These are phyloP conservation scores for Tachypleus tridentatus DNA, from an alignment of 1,140 invertebrate species.

Conservation along the genomic window DNA sequence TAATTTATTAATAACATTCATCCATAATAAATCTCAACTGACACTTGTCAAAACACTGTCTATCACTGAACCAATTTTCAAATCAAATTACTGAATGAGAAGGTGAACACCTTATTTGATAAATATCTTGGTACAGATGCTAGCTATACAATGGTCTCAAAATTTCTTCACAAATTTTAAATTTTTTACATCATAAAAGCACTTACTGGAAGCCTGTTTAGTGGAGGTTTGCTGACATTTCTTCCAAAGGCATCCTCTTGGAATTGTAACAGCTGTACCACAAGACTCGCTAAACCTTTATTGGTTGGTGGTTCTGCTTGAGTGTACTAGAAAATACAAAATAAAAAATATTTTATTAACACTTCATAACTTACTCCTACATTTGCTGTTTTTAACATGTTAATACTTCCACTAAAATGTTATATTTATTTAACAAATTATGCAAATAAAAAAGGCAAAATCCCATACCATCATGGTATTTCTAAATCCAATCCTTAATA, in stretches of 20 bases:
- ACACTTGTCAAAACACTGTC: no score
- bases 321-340: slow-evolving; percentile 48
- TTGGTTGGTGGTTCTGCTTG: slow-evolving; percentile 87
- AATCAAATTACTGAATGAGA: no score
- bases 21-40: no score
- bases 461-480: neutral
- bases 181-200: neutral
- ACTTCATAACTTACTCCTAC: neutral
- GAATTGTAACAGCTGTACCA: slow-evolving; percentile 84
- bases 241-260: slow-evolving; percentile 93
- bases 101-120: no score
- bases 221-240: slow-evolving; percentile 68
- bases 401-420: neutral
- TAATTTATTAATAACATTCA: no score
- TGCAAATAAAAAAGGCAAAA: neutral
- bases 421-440: neutral
- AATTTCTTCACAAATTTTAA: no score
- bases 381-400: neutral
- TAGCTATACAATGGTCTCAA: no score
- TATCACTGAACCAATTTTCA: no score
- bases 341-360: no score
- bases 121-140: no score
- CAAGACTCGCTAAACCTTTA: slow-evolving; percentile 68
- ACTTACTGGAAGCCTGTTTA: slow-evolving; percentile 40
- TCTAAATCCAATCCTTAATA: neutral